A percentile compares a stretch with the other conserved stretches of the same genome.
Conservation (phyloP, 2,888 invertebrate genomes). For the Mesorhabditis spiculigera region DNA sequence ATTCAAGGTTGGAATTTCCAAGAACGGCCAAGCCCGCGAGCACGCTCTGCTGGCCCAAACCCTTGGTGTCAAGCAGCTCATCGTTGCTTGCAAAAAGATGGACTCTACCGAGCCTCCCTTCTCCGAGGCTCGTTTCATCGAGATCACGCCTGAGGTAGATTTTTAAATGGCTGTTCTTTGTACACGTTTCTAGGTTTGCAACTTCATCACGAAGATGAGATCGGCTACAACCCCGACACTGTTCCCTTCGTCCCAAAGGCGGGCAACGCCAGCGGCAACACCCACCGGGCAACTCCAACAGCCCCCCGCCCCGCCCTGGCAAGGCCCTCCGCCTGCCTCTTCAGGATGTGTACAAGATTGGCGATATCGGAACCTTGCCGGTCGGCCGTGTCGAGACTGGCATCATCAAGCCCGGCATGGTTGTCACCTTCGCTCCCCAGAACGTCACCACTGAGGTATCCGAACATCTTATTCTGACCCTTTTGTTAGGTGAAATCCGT, state of each 20-base stretch:
- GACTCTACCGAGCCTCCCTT: constrained; percentile 96
- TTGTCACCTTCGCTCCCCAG: constrained; percentile 93
- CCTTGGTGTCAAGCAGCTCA: constrained; percentile 93
- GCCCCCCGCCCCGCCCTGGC: constrained; percentile 88
- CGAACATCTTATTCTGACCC: constrained; percentile 70
- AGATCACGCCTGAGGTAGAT: constrained; percentile 83
- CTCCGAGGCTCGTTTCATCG: constrained; percentile 91
- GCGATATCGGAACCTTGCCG: constrained; percentile 99
- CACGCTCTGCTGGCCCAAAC: constrained; percentile 95
- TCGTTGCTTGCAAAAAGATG: constrained; percentile 99
- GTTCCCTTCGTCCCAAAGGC: constrained; percentile 98
- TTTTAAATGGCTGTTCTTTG: neutral
- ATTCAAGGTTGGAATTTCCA: constrained; percentile 97
- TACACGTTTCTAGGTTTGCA: constrained; percentile 68
- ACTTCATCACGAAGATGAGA: constrained; percentile 98
- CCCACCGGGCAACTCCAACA: constrained; percentile 88
- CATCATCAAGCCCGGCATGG: constrained; percentile 82
- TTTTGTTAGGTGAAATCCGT: constrained; percentile 89
- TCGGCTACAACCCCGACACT: constrained; percentile 90
- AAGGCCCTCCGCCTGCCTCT: constrained; percentile 95
- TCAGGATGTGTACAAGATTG: constrained; percentile 99
- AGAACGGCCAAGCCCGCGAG: constrained; percentile 96
- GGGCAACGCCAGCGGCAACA: constrained; percentile 99
- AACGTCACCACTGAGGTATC: constrained; percentile 73
- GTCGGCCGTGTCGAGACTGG: constrained; percentile 99